These are phyloP conservation scores for Ditula angustiorana DNA, from an alignment of 2,888 invertebrate genomes.

Conservation along the genomic window DNA sequence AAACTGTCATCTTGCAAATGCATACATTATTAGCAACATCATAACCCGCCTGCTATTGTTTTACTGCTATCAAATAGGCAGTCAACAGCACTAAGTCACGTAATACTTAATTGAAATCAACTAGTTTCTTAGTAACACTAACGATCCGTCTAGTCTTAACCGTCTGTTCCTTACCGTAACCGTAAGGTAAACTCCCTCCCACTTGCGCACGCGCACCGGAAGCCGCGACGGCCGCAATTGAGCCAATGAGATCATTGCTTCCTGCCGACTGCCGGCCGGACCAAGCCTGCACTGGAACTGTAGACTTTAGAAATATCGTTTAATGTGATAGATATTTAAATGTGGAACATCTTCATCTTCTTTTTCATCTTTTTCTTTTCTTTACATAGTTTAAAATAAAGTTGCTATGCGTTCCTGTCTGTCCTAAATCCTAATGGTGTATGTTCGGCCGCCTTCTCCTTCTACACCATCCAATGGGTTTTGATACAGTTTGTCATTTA, in stretches of 20 bases:
- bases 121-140: neutral
- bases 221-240: constrained; percentile 62
- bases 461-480: no score
- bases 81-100: no score
- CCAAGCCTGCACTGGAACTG: constrained; percentile 28
- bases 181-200: constrained; percentile 12
- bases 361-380: neutral
- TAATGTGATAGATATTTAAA: neutral
- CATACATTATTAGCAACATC: no score
- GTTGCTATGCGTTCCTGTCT: no score
- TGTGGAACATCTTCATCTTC: neutral
- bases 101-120: no score
- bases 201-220: constrained; percentile 51
- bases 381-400: no score
- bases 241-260: constrained; percentile 66
- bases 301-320: neutral
- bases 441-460: no score
- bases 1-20: no score
- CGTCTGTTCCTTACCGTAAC: neutral
- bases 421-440: no score
- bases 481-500: no score
- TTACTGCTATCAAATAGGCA: no score
- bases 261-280: constrained; percentile 45
- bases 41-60: no score
- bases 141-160: neutral